These are phyloP conservation scores for Hexactinellida sp. DNA, from an alignment of 37 sponge, comb jelly and placozoan species.

Conservation along the genomic window DNA sequence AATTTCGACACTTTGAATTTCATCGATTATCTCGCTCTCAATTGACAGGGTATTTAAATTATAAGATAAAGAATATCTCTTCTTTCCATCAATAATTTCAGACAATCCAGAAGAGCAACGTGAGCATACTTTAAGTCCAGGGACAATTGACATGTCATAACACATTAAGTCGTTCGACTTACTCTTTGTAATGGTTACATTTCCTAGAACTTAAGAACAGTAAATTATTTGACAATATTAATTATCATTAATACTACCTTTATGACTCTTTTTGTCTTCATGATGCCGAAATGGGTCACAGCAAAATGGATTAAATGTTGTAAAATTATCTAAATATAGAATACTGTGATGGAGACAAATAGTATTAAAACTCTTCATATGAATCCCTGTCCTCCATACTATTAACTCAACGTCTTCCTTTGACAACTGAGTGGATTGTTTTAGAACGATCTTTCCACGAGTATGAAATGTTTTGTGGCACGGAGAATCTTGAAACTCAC, in stretches of 20 bases:
- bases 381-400: background rate
- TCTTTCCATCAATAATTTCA: too few species aligned
- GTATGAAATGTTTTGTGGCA: background rate
- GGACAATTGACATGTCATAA: background rate
- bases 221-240: background rate
- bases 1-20: too few species aligned
- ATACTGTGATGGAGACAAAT: background rate
- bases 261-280: background rate
- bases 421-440: background rate
- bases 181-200: background rate
- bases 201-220: background rate
- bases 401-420: too few species aligned
- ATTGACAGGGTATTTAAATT: too few species aligned
- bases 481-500: too few species aligned
- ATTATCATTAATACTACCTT: background rate
- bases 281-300: background rate
- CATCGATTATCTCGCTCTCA: too few species aligned
- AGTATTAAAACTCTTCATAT: background rate
- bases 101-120: too few species aligned
- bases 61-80: too few species aligned
- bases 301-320: too few species aligned
- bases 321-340: background rate
- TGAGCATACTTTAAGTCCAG: too few species aligned
- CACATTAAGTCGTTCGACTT: background rate
- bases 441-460: background rate